Evolutionary conservation across 2,113 vertebrate species (phyloP).

Genomic region (Nyctibius bracteatus): DNA sequence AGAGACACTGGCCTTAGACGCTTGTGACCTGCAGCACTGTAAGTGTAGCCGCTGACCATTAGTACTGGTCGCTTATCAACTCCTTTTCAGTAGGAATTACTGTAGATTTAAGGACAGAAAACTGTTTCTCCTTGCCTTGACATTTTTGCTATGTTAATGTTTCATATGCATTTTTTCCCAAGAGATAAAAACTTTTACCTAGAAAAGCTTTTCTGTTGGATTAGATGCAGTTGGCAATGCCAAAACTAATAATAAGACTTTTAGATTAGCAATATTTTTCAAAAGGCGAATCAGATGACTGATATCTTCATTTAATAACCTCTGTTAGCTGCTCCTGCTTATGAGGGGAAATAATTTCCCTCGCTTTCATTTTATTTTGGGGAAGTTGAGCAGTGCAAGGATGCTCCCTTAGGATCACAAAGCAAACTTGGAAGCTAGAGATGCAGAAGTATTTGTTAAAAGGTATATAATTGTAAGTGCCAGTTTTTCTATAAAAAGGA

Average conservation of each 20-base stretch:
- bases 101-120: background rate
- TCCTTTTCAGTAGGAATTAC: background rate
- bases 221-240: background rate
- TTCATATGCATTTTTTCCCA: background rate
- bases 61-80: background rate
- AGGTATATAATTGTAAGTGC: conserved; percentile 33
- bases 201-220: background rate
- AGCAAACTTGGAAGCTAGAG: conserved; percentile 6
- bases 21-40: background rate
- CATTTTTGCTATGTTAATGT: background rate
- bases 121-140: background rate
- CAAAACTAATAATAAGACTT: conserved; percentile 10
- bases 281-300: background rate
- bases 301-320: conserved; percentile 32
- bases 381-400: background rate
- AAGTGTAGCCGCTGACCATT: background rate
- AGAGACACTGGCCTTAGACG: background rate
- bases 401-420: conserved; percentile 16
- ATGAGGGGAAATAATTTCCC: conserved; percentile 2
- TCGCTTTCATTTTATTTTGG: conserved; percentile 22
- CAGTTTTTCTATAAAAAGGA: conserved; percentile 56
- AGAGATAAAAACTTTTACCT: background rate
- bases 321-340: background rate
- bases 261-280: conserved; percentile 29
- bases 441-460: conserved; percentile 44